Conservation (phyloP, 2,888 invertebrate species). For the Spodoptera picta region DNA sequence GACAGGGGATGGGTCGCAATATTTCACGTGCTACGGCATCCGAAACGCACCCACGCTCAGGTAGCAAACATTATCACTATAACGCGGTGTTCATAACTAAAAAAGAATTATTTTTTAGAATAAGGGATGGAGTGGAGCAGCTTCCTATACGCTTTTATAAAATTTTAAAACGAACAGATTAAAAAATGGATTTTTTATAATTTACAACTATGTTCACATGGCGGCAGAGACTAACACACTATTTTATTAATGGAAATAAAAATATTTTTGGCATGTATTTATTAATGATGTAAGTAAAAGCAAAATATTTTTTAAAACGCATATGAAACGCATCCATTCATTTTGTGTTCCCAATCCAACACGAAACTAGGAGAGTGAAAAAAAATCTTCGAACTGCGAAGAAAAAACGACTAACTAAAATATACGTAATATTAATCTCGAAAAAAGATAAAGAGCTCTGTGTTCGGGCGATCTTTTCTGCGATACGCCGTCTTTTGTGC, state of each 20-base stretch:
- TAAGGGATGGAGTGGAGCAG: constrained; percentile 62
- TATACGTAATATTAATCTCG: constrained; percentile 69
- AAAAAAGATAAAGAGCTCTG: constrained; percentile 79
- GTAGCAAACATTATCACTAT: constrained; percentile 87
- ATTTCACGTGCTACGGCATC: constrained; percentile 78
- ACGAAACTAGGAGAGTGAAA: constrained; percentile 73
- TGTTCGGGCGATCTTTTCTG: constrained; percentile 76
- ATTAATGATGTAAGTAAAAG: too few relatives aligned
- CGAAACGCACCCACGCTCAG: constrained; percentile 85
- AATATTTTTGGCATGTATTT: too few relatives aligned
- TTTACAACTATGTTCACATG: too few relatives aligned
- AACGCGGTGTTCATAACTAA: constrained; percentile 80
- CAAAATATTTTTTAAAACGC: background rate
- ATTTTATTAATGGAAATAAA: too few relatives aligned
- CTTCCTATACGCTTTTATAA: background rate
- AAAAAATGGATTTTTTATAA: too few relatives aligned
- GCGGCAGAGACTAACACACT: too few relatives aligned
- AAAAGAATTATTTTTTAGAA: constrained; percentile 64
- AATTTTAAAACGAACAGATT: background rate
- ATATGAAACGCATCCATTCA: constrained; percentile 58
- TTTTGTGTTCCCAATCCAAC: constrained; percentile 60
- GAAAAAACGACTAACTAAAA: constrained; percentile 80
- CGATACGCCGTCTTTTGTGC: constrained; percentile 85
- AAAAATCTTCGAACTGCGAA: constrained; percentile 69
- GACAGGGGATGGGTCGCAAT: constrained; percentile 86